Percentiles rank a stretch among this genome's conserved stretches.
Conservation (phyloP, 2,888 invertebrate species). For the Eulithis testata region DNA sequence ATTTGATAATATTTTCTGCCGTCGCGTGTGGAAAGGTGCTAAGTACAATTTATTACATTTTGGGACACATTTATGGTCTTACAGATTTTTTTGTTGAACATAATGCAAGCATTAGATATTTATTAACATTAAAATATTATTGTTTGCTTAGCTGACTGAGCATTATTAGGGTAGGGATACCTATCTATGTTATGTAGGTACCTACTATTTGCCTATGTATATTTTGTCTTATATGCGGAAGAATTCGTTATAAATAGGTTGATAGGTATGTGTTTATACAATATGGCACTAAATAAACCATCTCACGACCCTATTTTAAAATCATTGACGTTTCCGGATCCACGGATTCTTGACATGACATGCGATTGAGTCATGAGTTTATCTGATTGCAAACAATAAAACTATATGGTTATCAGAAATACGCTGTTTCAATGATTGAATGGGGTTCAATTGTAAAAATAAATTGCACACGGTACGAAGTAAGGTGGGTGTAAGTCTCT, state of each 20-base stretch:
- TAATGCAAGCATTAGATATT: neutral
- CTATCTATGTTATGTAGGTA: neutral
- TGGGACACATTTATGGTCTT: conserved; percentile 16
- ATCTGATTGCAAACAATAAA: neutral
- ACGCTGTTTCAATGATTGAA: no score
- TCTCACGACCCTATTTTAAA: neutral
- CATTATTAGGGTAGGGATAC: neutral
- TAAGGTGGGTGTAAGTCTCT: conserved; percentile 28
- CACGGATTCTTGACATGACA: conserved; percentile 4
- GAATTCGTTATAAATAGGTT: no score
- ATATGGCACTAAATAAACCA: neutral
- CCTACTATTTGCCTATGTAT: neutral
- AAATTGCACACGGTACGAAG: conserved; percentile 13
- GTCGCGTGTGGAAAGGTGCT: conserved; percentile 19
- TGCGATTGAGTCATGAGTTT: conserved; percentile 4
- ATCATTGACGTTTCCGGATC: conserved; percentile 6
- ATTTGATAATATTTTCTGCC: conserved; percentile 20
- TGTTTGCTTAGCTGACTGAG: no score
- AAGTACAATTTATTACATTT: conserved; percentile 28
- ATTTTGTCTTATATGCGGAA: no score
- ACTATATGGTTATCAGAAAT: neutral
- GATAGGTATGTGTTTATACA: neutral
- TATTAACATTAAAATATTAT: no score
- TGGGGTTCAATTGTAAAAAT: conserved; percentile 7
- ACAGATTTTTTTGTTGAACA: neutral